These are phyloP conservation scores for Amiota communis DNA, from an alignment of 2,888 invertebrate genomes.

Conservation along the genomic window DNA sequence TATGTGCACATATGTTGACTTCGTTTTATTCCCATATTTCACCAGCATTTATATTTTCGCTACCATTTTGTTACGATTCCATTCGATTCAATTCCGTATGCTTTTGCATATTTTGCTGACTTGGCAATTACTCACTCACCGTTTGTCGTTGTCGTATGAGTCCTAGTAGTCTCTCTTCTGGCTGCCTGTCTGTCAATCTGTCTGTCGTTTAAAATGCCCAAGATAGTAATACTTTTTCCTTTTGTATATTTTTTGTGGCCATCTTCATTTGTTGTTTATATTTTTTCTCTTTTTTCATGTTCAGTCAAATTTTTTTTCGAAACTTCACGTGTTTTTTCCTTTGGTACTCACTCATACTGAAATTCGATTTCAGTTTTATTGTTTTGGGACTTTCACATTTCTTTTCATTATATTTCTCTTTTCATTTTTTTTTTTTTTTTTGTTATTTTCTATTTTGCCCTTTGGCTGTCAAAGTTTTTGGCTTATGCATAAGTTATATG, in stretches of 20 bases:
- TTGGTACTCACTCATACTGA: neutral
- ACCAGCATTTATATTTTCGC: too few relatives aligned
- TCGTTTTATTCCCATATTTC: too few relatives aligned
- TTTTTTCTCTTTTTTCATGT: neutral
- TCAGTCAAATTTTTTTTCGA: neutral
- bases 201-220: constrained; percentile 20
- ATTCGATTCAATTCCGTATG: neutral
- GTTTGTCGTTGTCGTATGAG: neutral
- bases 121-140: constrained; percentile 53
- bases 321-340: neutral
- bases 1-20: too few relatives aligned
- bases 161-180: too few relatives aligned
- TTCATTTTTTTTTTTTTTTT: too few relatives aligned
- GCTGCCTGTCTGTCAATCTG: too few relatives aligned
- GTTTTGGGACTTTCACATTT: constrained; percentile 4
- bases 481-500: constrained; percentile 1
- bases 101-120: constrained; percentile 44
- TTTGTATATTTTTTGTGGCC: neutral
- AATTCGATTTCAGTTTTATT: constrained; percentile 8
- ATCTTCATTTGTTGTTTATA: constrained; percentile 3
- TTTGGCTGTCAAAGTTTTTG: neutral
- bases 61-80: too few relatives aligned
- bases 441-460: neutral
- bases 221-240: neutral
- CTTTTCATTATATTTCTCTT: constrained; percentile 21